Evolutionary conservation across 2,888 invertebrate genomes (phyloP).

Genomic region (Synanthedon andrenaeformis): DNA sequence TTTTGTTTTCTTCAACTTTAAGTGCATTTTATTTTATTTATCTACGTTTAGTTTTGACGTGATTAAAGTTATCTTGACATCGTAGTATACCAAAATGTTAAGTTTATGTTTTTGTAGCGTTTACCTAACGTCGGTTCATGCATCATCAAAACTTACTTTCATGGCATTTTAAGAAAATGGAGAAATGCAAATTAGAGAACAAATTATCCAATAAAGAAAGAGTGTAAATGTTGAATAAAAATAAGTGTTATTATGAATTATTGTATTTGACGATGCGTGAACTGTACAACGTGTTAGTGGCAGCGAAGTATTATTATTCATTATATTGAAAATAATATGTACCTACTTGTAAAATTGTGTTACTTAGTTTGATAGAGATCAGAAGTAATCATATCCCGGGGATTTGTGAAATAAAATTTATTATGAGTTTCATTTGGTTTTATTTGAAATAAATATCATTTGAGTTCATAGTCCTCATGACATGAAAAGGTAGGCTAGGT

Average conservation of each 20-base stretch:
- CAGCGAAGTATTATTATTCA: background rate
- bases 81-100: slow-evolving; percentile 10
- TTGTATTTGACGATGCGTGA: background rate
- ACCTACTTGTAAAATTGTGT: slow-evolving; percentile 2
- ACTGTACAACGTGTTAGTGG: background rate
- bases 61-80: background rate
- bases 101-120: slow-evolving; percentile 12
- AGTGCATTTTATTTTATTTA: slow-evolving; percentile 43
- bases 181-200: too few relatives aligned
- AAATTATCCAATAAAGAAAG: too few relatives aligned
- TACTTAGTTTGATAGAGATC: slow-evolving; percentile 3
- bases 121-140: background rate
- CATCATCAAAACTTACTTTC: background rate
- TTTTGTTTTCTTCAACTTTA: slow-evolving; percentile 27
- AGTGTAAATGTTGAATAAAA: too few relatives aligned
- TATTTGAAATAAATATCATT: slow-evolving; percentile 2
- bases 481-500: too few relatives aligned
- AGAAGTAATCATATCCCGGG: slow-evolving; percentile 5
- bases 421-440: slow-evolving; percentile 18
- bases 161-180: too few relatives aligned
- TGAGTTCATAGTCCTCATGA: too few relatives aligned
- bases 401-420: slow-evolving; percentile 24
- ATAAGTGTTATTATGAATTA: too few relatives aligned
- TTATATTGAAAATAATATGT: background rate
- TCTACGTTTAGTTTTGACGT: slow-evolving; percentile 8